Base-by-base conservation (phyloP, 2,888 invertebrate genomes). In the Troglohyphantes excavatus region DNA sequence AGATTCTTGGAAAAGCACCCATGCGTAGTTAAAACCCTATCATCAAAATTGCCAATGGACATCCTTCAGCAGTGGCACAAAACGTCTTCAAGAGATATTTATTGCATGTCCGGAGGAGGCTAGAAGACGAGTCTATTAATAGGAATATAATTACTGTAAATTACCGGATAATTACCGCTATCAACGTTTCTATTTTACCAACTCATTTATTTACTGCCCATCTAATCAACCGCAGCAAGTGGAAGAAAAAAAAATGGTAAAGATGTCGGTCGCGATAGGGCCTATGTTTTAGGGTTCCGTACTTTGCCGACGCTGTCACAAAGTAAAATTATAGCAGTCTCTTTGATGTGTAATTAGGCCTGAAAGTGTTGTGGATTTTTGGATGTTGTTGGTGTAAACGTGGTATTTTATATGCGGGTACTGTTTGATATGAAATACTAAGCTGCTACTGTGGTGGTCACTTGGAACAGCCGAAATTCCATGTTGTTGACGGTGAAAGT, bases 131-230 rank as follows among this genome's bases (percentile, higher is more conserved):
- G 67, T 81, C 53, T 67, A 53, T 82, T 70, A 53, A 68, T 81
- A 68, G 26, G 23, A 70, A 72, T 61, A 72, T 82, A 82, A 82
- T 82, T 82, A 82, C 82, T 23, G 61, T 59, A 82, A 82, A 82
- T 82, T 82, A 72, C 33, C 33, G 17, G 26, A 43, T 82, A 82
- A 82, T 82, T 70, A 72, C 59, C 33, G 61, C 59, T 70, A 82
- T 82, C 70, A 70, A 33, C 26, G n/a, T 61, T 61, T 61, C 61
- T 61, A 7, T 61, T 46, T 43, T 33, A 61, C 19, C 61, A 26
- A 13, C 53, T 27, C 61, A 19, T 76, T 61, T 29, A 29, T 33
- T 72, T 72, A 26, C 72, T 46, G 17, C 70, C 61, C 17, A 17
- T 26, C 33, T 76, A n/a, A 53, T 53, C 53, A 53, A 68, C 65